Conservation (phyloP, 2,797 vertebrate genomes). For the Schizopygopsis pylzovi region DNA sequence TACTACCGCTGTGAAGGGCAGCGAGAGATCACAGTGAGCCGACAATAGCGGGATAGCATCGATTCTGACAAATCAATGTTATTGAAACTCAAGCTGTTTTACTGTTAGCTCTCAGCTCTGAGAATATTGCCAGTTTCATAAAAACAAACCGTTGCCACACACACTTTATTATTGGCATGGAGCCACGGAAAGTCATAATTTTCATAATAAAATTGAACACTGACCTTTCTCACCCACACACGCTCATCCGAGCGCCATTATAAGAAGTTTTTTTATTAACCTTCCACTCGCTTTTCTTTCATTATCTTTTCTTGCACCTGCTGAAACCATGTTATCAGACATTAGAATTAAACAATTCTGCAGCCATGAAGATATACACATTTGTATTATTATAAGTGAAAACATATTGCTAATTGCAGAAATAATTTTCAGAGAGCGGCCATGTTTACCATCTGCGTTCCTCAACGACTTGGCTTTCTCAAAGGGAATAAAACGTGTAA, state of each 20-base stretch:
- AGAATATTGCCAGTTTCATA: constrained; percentile 32
- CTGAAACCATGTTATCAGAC: not conserved
- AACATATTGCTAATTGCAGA: not conserved
- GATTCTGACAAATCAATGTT: constrained; percentile 37
- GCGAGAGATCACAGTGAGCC: not conserved
- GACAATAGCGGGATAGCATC: constrained; percentile 19
- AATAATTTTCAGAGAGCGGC: not conserved
- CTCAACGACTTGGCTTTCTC: not conserved
- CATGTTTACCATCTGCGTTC: not conserved
- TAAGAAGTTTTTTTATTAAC: constrained; percentile 28
- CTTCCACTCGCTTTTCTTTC: not conserved
- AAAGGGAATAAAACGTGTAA: constrained; percentile 3
- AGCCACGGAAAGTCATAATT: not conserved
- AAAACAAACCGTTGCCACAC: constrained; percentile 15
- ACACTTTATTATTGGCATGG: not conserved
- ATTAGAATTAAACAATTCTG: not conserved
- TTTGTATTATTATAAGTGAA: not conserved
- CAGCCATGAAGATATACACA: not conserved
- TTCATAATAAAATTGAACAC: constrained; percentile 27
- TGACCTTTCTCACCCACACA: constrained; percentile 35
- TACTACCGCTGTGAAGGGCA: constrained; percentile 4
- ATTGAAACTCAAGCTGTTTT: constrained; percentile 16
- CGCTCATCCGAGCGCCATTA: not conserved
- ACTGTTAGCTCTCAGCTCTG: constrained; percentile 25
- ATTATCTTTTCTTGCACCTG: not conserved